Base-by-base conservation (phyloP, 2,113 vertebrate species). In the Donacobius atricapilla region DNA sequence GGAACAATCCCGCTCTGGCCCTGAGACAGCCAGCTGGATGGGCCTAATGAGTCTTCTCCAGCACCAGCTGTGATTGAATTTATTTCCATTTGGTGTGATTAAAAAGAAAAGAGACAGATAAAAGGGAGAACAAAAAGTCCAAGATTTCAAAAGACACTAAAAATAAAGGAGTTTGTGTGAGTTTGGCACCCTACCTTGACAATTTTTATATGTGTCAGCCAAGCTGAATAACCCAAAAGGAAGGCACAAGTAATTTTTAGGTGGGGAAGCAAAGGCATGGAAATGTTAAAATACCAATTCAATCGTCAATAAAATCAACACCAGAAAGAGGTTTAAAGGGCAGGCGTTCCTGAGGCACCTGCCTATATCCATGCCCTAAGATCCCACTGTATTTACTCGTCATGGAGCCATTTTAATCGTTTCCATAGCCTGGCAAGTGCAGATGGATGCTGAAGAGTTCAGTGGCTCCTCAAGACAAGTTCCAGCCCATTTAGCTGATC, bases 101-200 rank as follows among this genome's bases (percentile, higher is more conserved):
- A 91, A 93, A 96, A 94, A 91, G 84, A 68, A 68, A 78, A 69
- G 60, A 68, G 69, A 78, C 8, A 11, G 89, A 95, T 92, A 92
- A 94, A 95, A 90, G 89, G 75, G 79, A 93, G 94, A 96, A 96
- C 73, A 96, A 90, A 95, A 90, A 77, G 78, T 31, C 87, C 89
- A 71, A 81, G 83, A 83, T 90, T 94, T 94, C 79, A 88, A 94
- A 92, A 90, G 47, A 40, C 42, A 10, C 64, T 89, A 94, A 96
- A 96, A 96, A 96, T 96, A 95, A 93, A 96, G 23, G 0, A 11
- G 64, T 68, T 87, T 70, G 85, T 22, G 75, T 75, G 89, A 3
- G 25, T 54, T 83, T 73, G 71, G 92, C 87, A 81, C 75, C 47
- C 68, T 54, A 94, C 90, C 95, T 95, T 86, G 92, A 68, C 72